These are phyloP conservation scores for Andrena bicolor DNA, from an alignment of 2,888 invertebrate species.

Conservation along the genomic window DNA sequence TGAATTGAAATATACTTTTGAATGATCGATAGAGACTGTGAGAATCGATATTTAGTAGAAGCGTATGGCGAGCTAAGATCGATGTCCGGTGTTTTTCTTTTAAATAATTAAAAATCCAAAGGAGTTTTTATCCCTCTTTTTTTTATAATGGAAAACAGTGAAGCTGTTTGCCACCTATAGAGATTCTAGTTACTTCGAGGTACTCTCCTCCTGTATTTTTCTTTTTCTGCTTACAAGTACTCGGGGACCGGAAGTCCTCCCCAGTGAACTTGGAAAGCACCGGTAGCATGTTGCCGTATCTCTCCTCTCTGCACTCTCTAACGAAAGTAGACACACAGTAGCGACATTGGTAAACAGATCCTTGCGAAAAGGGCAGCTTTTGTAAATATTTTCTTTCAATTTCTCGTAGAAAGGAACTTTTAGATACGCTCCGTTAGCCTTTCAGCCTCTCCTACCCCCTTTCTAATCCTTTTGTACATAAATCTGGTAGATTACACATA, in stretches of 20 bases:
- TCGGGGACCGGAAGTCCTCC: slow-evolving; percentile 62
- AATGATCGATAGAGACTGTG: neutral
- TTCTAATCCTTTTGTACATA: slow-evolving; percentile 19
- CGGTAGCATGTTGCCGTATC: slow-evolving; percentile 73
- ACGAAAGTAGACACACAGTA: slow-evolving; percentile 51
- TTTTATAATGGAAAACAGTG: slow-evolving; percentile 16
- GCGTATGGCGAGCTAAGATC: too few relatives aligned
- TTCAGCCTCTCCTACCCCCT: neutral
- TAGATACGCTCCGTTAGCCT: slow-evolving; percentile 7
- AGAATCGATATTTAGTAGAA: neutral
- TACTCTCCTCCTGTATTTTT: slow-evolving; percentile 55
- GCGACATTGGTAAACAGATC: slow-evolving; percentile 47
- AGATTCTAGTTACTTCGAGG: slow-evolving; percentile 68
- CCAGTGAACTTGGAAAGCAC: slow-evolving; percentile 67
- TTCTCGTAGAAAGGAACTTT: slow-evolving; percentile 23
- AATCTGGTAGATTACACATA: slow-evolving; percentile 24
- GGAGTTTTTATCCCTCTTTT: neutral
- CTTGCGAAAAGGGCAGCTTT: slow-evolving; percentile 48
- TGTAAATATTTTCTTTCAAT: slow-evolving; percentile 66
- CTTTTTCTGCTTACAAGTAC: slow-evolving; percentile 48
- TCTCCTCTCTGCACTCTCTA: slow-evolving; percentile 71
- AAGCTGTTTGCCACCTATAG: slow-evolving; percentile 69
- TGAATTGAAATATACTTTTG: neutral
- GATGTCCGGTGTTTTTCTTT: neutral
- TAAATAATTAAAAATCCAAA: neutral